Base-by-base conservation (phyloP, 2,888 invertebrate genomes). In the Drepana falcataria region DNA sequence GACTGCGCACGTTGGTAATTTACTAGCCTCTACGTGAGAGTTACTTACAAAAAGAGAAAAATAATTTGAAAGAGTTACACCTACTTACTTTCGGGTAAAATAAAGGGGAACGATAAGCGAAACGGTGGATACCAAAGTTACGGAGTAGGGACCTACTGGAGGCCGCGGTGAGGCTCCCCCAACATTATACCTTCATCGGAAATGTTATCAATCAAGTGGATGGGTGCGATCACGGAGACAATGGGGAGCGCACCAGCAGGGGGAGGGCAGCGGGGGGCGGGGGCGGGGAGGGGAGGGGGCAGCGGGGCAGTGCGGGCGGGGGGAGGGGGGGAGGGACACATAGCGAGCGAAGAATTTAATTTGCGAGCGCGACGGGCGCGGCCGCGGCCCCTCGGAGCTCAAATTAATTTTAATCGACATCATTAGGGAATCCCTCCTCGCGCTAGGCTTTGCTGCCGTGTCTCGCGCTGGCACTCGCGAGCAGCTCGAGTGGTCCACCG, bases 391-490 rank as follows among this genome's bases (percentile, higher is more conserved):
- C 68, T 65, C 66, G 65, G 70, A 69, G 81, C 75, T 79, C 83
- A 81, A 87, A 89, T 89, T 88, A 86, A 88, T 88, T 87, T 87
- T 88, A 88, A 89, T 89, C 85, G 84, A 64, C 79, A 81, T 86
- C 85, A 89, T 89, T 88, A 89, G 78, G 69, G 61, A 58, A 58
- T 58, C 59, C 58, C 55, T 44, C 59, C 48, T 59, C 53, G 44
- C 55, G 59, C 51, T 54, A 4, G 6, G 52, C 51, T 53, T 51
- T 68, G 71, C 66, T 70, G 67, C 60, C 64, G 71, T 73, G 72
- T 72, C 65, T 58, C 47, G 54, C 55, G 56, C 55, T 55, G 21
- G 21, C 21, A 21, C 21, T 21, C 21, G 21, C 21, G 21, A 21
- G 21, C 21, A 21, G 21, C 21, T 21, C 21, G 21, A 21, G 21